Evolutionary conservation across 1,140 invertebrate species (phyloP).

Genomic region (Solen grandis): DNA sequence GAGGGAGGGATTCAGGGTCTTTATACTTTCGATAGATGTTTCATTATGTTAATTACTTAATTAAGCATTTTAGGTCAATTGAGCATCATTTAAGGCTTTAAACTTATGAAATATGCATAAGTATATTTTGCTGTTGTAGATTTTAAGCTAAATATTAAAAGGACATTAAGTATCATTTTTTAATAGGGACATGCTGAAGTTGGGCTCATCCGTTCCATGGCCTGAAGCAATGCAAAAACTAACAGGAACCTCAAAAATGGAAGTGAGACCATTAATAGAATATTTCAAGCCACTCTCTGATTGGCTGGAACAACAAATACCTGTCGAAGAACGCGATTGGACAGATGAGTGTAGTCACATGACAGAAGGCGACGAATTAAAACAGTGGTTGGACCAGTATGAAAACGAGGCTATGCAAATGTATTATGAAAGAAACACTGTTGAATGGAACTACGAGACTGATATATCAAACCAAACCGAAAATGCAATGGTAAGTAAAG

Average conservation of each 20-base stretch:
- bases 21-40: too few relatives aligned
- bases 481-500: constrained; percentile 38
- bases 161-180: too few relatives aligned
- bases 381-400: constrained; percentile 60
- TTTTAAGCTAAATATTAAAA: too few relatives aligned
- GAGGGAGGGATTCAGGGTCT: too few relatives aligned
- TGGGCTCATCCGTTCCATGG: constrained; percentile 89
- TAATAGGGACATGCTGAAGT: constrained; percentile 87
- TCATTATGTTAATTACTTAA: too few relatives aligned
- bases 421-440: constrained; percentile 22
- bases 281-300: constrained; percentile 91
- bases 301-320: constrained; percentile 85
- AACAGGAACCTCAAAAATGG: constrained; percentile 88
- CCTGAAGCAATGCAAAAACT: constrained; percentile 88
- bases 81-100: too few relatives aligned
- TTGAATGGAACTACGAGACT: constrained; percentile 66
- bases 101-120: too few relatives aligned
- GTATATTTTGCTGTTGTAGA: too few relatives aligned
- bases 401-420: constrained; percentile 39
- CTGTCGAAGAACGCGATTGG: constrained; percentile 44
- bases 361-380: constrained; percentile 30
- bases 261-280: constrained; percentile 88
- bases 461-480: constrained; percentile 64
- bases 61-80: too few relatives aligned
- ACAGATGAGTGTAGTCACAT: constrained; percentile 50